Evolutionary conservation across 2,888 invertebrate species (phyloP), one percentile per base, ranked within the genome.

Genomic region (Strigamia transsilvanica): DNA sequence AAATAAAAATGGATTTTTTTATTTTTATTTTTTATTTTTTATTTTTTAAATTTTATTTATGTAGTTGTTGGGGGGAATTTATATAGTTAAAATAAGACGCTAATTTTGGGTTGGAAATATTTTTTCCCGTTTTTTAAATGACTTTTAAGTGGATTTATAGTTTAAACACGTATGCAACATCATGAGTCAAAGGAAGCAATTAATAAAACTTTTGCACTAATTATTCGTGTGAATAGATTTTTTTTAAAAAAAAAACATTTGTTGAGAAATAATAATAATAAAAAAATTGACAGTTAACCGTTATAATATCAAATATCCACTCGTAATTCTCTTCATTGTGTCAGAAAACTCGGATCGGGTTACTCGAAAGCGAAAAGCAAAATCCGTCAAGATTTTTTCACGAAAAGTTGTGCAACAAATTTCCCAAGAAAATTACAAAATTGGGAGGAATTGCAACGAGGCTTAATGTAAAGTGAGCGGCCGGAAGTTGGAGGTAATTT

Each of bases 371-470:
- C 1, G 10, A 38, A 38, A 38, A 2, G 6, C 2, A 38, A 34
- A 38, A 9, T 38, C 10, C 38, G 6, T 38, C 38, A 9, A 38
- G 10, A 38, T 5, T 38, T 38, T 10, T 6, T 10, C 6, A 3
- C 1, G n/a, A n/a, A n/a, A n/a, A n/a, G n/a, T n/a, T n/a, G 27
- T 3, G 27, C 27, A 27, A 27, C 27, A 38, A 38, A 38, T 38
- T 38, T 38, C 10, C 2, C 21, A 18, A 18, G 4, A 56, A 56
- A 18, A 56, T 56, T n/a, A 21, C 5, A 21, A 21, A n/a, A 18
- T 18, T 56, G 56, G 56, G 56, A 56, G 73, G 73, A 73, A 73
- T 73, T 32, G 73, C 7, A 73, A 73, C 32, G 23, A 32, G 13
- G 32, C 32, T n/a, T 73, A 27, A 32, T 73, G 73, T n/a, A 73